Conservation (phyloP, 2,113 vertebrate species). For the Erythrocebus patas region DNA sequence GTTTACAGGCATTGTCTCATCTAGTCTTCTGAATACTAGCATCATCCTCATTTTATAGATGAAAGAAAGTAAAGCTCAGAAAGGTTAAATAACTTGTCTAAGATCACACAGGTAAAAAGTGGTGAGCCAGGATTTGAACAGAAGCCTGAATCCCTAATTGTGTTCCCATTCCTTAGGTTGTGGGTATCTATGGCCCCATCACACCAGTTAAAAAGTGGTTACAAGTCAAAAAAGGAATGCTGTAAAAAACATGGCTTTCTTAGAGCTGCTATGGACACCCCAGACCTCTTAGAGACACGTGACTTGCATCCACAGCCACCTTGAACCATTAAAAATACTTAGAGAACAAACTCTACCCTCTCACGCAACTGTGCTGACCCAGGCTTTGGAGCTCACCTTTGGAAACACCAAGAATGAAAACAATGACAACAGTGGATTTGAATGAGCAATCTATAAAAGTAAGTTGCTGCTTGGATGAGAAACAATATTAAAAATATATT, state of each 20-base stretch:
- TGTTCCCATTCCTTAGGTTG: neutral
- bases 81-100: neutral
- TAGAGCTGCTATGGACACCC: neutral
- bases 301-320: neutral
- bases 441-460: neutral
- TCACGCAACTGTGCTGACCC: neutral
- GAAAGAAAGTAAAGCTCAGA: neutral
- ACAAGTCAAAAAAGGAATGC: neutral
- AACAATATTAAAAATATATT: slow-evolving; percentile 13
- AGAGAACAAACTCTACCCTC: neutral
- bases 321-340: neutral
- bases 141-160: neutral
- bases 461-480: slow-evolving; percentile 6
- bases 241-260: neutral
- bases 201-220: neutral
- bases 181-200: neutral
- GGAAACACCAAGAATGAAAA: neutral
- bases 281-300: neutral
- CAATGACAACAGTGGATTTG: neutral
- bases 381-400: neutral
- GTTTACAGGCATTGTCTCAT: neutral
- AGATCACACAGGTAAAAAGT: neutral
- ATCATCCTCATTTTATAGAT: neutral
- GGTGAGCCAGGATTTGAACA: neutral
- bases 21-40: neutral